Evolutionary conservation across 2,888 invertebrate species (phyloP).

Genomic region (Tuberolachnus salignus): DNA sequence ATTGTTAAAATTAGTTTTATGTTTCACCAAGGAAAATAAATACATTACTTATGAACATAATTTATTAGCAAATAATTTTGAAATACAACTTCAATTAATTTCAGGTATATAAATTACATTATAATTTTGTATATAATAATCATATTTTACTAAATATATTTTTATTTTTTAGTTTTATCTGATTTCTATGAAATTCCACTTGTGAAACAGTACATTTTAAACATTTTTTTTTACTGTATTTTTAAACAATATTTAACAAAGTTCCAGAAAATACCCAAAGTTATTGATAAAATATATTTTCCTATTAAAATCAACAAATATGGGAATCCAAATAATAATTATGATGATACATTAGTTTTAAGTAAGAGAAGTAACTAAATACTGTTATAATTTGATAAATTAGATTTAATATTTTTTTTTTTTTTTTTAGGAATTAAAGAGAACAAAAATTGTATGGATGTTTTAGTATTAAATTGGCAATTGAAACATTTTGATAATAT

Average conservation of each 20-base stretch:
- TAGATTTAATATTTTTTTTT: not conserved
- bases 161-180: conserved; percentile 34
- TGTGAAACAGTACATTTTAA: conserved; percentile 36
- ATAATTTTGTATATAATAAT: not conserved
- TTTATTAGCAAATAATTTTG: conserved; percentile 36
- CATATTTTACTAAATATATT: not conserved
- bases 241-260: conserved; percentile 33
- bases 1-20: conserved; percentile 42
- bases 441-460: conserved; percentile 27
- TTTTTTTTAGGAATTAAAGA: conserved; percentile 39
- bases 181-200: conserved; percentile 45
- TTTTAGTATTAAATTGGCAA: conserved; percentile 32
- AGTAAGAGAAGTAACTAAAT: conserved; percentile 14
- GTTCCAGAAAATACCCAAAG: conserved; percentile 32
- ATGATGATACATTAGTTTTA: not conserved
- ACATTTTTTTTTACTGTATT: conserved; percentile 41
- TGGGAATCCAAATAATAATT: conserved; percentile 12
- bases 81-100: conserved; percentile 32
- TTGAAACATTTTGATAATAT: conserved; percentile 32
- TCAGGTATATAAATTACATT: conserved; percentile 12
- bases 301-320: conserved; percentile 17
- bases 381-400: not conserved
- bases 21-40: conserved; percentile 36
- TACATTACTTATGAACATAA: not conserved
- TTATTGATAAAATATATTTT: conserved; percentile 18